Conservation (phyloP, 2,797 vertebrate genomes). For the Poeciliopsis paucimaculata region DNA sequence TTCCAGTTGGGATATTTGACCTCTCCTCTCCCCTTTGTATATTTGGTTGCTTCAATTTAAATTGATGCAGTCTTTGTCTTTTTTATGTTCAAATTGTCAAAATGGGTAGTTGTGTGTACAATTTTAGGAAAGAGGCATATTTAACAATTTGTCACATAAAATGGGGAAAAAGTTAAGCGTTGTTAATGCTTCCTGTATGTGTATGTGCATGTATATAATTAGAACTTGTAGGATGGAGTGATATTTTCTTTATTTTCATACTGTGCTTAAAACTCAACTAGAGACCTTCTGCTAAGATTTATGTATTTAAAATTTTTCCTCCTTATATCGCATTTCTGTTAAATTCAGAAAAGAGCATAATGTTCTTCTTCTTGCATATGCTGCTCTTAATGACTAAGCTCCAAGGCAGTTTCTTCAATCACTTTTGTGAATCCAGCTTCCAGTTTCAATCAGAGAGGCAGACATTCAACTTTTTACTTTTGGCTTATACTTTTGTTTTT, state of each 20-base stretch:
- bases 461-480: background rate
- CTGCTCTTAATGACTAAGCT: background rate
- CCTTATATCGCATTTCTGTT: background rate
- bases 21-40: background rate
- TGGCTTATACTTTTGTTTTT: background rate
- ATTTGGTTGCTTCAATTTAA: background rate
- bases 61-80: background rate
- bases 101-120: no score
- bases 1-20: background rate
- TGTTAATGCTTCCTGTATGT: no score
- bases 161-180: no score
- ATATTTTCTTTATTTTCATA: background rate
- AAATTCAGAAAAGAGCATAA: background rate
- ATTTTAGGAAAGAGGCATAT: no score
- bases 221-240: background rate
- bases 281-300: background rate
- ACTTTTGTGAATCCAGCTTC: background rate
- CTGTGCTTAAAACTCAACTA: background rate
- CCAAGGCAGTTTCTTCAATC: background rate
- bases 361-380: background rate
- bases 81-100: no score
- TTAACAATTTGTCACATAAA: no score
- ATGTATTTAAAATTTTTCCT: background rate
- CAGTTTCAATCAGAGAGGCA: background rate
- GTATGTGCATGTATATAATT: background rate